Conservation (phyloP, 2,797 vertebrate species). For the Pangasius larnaudii region DNA sequence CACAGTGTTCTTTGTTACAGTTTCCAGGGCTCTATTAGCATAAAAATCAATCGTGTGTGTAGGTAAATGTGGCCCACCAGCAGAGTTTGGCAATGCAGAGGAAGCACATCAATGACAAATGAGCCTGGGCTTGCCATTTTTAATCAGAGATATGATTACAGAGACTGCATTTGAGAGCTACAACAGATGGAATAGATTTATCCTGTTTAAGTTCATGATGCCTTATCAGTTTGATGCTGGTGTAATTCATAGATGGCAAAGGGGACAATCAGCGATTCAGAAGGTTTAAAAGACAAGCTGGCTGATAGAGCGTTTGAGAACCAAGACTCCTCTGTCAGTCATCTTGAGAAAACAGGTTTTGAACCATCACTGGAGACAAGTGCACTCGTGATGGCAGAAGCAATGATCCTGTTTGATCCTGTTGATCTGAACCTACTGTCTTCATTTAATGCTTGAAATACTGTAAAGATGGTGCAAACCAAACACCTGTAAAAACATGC, state of each 20-base stretch:
- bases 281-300: slow-evolving; percentile 14
- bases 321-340: slow-evolving; percentile 12
- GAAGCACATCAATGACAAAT: slow-evolving; percentile 43
- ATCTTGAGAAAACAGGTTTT: slow-evolving; percentile 10
- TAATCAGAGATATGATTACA: slow-evolving; percentile 41
- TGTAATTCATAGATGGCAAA: slow-evolving; percentile 16
- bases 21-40: slow-evolving; percentile 40
- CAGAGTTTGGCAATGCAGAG: slow-evolving; percentile 36
- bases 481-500: background rate
- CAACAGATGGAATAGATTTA: slow-evolving; percentile 36
- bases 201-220: slow-evolving; percentile 33
- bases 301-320: background rate
- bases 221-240: slow-evolving; percentile 17
- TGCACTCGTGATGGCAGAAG: background rate
- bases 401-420: background rate
- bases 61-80: slow-evolving; percentile 41
- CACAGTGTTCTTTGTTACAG: slow-evolving; percentile 39
- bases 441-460: background rate
- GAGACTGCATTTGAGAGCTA: slow-evolving; percentile 18
- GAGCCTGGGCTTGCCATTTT: slow-evolving; percentile 31
- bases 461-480: background rate
- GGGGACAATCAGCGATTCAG: slow-evolving; percentile 2
- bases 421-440: background rate
- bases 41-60: slow-evolving; percentile 49
- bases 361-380: background rate